Base-by-base conservation (phyloP, 2,113 vertebrate species). In the Myiozetetes cayanensis region DNA sequence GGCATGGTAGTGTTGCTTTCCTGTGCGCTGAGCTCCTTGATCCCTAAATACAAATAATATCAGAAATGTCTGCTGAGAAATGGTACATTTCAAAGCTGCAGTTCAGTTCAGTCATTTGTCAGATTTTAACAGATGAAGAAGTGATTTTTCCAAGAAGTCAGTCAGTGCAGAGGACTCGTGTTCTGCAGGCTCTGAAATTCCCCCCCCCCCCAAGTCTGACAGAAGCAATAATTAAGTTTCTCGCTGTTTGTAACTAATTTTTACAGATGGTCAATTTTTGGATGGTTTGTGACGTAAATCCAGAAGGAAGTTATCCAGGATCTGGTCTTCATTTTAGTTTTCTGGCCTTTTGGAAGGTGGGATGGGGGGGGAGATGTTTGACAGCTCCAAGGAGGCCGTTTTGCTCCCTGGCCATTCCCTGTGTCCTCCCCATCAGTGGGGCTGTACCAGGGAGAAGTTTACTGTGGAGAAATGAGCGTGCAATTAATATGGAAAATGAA, bases 401-500 rank as follows among this genome's bases (percentile, higher is more conserved):
- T 28, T n/a, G 28, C 53, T 59, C 47, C 74, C 37, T 30, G 76
- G 20, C 39, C 44, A 4, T 80, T 44, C 46, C 84, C 62, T 76
- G 62, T 66, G 53, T 47, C 91, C 89, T 25, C 1, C 21, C 23
- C 11, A 5, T 76, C 82, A 17, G 7, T 25, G 6, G 44, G 39
- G 28, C 50, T 44, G 2, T 8, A 6, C 71, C 27, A 1, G 33
- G 74, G 71, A 73, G 93, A 87, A 53, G 85, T 90, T 90, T 55
- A 8, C 53, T 33, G 1, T 43, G 71, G 92, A 84, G 77, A 94
- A 90, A 92, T 9, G 78, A 89, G 89, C 8, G 50, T 78, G 85
- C 50, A 31, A 95, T 95, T 96, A 96, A 97, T 96, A 92, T 70
- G 89, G 97, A 94, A 96, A 97, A 97, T 96, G 97, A 98, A 97